Conservation (phyloP, 2,113 vertebrate genomes). For the Romanogobio albipinnatus region DNA sequence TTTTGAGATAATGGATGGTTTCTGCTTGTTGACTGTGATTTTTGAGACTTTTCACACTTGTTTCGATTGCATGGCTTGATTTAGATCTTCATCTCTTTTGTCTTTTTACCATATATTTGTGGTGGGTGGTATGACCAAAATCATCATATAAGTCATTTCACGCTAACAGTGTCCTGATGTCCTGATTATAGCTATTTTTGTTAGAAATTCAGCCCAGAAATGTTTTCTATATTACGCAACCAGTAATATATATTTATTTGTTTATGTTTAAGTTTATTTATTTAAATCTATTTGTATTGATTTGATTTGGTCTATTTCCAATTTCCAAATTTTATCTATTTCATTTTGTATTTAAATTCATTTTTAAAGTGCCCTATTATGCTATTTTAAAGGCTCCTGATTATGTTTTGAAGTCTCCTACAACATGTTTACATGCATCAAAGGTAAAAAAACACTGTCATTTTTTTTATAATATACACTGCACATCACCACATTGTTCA, state of each 20-base stretch:
- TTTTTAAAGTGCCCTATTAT: too few relatives aligned
- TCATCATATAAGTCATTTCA: neutral
- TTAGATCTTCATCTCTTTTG: neutral
- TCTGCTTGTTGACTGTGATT: slow-evolving; percentile 2
- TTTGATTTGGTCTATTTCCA: too few relatives aligned
- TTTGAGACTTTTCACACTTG: neutral
- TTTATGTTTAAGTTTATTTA: neutral
- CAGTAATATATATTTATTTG: neutral
- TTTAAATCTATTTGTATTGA: neutral
- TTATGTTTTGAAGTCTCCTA: too few relatives aligned
- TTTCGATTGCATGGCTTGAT: neutral
- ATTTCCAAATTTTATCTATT: too few relatives aligned
- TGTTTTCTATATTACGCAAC: neutral
- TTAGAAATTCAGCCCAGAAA: neutral
- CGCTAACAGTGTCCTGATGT: too few relatives aligned
- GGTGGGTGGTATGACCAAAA: neutral
- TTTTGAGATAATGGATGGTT: neutral
- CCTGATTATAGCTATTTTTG: neutral
- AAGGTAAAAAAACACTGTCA: too few relatives aligned
- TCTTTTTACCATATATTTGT: neutral
- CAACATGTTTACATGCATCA: too few relatives aligned
- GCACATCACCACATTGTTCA: too few relatives aligned
- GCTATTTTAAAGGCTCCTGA: too few relatives aligned
- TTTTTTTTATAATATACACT: too few relatives aligned
- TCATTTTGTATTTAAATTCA: too few relatives aligned